Evolutionary conservation across 2,797 vertebrate genomes (phyloP).

Genomic region (Halcyon smyrnensis): DNA sequence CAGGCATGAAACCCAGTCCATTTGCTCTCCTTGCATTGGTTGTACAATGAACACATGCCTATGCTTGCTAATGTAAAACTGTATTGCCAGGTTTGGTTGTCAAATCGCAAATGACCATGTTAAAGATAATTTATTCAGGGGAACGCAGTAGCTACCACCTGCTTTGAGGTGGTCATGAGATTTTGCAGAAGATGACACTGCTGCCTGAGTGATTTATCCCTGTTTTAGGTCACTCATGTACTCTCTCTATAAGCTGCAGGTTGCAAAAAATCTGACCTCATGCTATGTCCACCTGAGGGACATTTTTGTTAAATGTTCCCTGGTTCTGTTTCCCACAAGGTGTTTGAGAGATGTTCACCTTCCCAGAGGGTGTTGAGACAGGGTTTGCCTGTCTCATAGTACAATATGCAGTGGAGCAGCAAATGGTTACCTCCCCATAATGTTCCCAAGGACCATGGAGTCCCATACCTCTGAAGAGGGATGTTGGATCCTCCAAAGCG

Average conservation of each 20-base stretch:
- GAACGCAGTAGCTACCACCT: background rate
- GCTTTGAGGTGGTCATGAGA: background rate
- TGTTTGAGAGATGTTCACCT: background rate
- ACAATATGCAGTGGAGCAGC: background rate
- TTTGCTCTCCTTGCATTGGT: background rate
- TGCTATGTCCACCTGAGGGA: background rate
- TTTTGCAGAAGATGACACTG: background rate
- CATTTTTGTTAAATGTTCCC: background rate
- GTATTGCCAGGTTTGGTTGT: background rate
- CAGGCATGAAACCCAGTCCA: background rate
- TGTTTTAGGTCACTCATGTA: background rate
- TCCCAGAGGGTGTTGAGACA: too few species aligned
- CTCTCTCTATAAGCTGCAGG: background rate
- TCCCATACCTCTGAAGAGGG: rapidly evolving
- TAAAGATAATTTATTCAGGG: background rate
- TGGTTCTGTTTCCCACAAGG: background rate
- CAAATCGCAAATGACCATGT: background rate
- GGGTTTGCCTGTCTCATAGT: too few species aligned
- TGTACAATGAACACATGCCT: background rate
- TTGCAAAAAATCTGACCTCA: background rate
- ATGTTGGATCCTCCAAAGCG: background rate
- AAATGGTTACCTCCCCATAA: background rate
- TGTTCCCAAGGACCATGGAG: background rate
- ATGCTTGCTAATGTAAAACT: background rate
- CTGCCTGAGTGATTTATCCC: rapidly evolving